Conservation (phyloP, 2,797 vertebrate species). For the Acridotheres tristis region DNA sequence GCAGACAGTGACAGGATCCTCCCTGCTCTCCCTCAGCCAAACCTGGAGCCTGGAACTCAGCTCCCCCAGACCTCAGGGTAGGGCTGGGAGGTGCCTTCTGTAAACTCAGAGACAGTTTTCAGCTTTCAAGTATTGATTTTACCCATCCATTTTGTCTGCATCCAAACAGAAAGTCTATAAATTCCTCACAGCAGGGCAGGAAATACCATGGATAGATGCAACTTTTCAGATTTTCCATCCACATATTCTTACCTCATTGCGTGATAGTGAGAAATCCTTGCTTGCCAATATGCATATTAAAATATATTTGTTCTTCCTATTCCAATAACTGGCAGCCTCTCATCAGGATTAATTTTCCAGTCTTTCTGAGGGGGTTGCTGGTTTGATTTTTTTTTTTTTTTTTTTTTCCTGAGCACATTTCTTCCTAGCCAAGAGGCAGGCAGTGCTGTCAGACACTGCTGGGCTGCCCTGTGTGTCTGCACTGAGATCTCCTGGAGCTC, state of each 20-base stretch:
- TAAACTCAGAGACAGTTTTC: not conserved
- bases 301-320: not conserved
- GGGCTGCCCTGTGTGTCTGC: not conserved
- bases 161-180: not conserved
- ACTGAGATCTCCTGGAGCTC: constrained; percentile 21
- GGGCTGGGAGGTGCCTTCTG: not conserved
- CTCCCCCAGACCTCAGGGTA: not conserved
- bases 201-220: not conserved
- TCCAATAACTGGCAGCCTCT: not conserved
- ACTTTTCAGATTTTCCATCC: not conserved
- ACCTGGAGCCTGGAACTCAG: not conserved
- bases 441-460: not conserved
- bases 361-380: not conserved
- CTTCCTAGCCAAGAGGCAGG: not conserved
- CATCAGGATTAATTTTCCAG: not conserved
- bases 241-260: not conserved
- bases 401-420: not conserved
- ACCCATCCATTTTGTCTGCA: not conserved
- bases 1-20: not conserved
- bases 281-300: not conserved
- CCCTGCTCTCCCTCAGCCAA: not conserved
- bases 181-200: not conserved
- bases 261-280: not conserved
- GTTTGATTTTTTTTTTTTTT: not conserved
- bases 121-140: not conserved